Percentiles rank a stretch among this genome's conserved stretches.
Conservation (phyloP, 2,888 invertebrate species). For the Embidobia sp. region DNA sequence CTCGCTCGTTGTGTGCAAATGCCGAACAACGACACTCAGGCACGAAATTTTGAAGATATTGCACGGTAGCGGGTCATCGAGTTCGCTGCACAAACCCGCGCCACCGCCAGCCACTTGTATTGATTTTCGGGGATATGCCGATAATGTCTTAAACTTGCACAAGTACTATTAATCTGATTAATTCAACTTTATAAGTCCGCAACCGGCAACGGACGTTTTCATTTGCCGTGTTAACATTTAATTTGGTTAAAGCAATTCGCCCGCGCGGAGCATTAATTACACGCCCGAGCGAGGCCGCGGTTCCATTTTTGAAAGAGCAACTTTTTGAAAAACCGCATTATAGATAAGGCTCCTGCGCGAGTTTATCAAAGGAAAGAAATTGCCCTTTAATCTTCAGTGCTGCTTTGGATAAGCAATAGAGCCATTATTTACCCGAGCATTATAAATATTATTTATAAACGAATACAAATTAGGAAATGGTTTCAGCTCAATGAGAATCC, state of each 20-base stretch:
- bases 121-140: slow-evolving; percentile 23
- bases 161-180: slow-evolving; percentile 41
- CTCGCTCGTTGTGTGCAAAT: slow-evolving; percentile 4
- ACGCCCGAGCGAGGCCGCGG: background rate
- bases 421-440: background rate
- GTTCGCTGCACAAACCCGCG: background rate
- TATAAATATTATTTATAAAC: background rate
- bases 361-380: slow-evolving; percentile 8
- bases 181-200: slow-evolving; percentile 25
- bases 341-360: background rate
- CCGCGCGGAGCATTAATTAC: slow-evolving; percentile 8
- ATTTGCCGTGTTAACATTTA: slow-evolving; percentile 28
- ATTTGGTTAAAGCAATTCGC: slow-evolving; percentile 18
- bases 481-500: too few species aligned
- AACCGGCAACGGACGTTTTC: slow-evolving; percentile 1
- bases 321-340: background rate
- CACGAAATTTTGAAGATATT: slow-evolving; percentile 27
- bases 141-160: slow-evolving; percentile 30
- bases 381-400: slow-evolving; percentile 19
- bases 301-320: background rate
- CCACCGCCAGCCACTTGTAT: slow-evolving; percentile 9
- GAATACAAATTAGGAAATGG: too few species aligned
- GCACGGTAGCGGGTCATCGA: slow-evolving; percentile 15
- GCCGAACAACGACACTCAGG: slow-evolving; percentile 12
- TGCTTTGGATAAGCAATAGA: slow-evolving; percentile 6